Evolutionary conservation across 2,113 vertebrate genomes (phyloP), one percentile per base, ranked within the genome.

Genomic region (Vulpes lagopus): DNA sequence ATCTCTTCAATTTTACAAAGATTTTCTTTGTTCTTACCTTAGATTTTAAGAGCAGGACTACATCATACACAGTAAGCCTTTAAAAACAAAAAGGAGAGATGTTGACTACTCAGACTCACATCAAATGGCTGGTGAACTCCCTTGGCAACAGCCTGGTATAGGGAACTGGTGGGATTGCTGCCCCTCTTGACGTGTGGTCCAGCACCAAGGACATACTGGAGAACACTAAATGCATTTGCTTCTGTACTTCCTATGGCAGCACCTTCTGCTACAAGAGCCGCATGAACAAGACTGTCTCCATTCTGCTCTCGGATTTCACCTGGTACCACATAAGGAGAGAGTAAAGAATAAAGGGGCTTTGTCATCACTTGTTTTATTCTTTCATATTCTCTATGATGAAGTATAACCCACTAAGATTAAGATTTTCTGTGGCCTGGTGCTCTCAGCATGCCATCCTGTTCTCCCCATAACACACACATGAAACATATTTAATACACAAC

Each of bases 131-230:
- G 98, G 78, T 97, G 86, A 20, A 98, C 98, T 88, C 98, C 99
- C 98, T 99, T 99, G 95, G 98, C 98, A 91, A 99, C 97, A 27
- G 98, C 98, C 96, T 99, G 99, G 94, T 85, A 95, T 49, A 99
- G 96, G 96, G 99, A 99, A 98, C 98, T 99, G 97, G 99, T 99
- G 30, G 98, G 15, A 3, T 96, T 98, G 97, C 98, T 98, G 73
- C 99, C 99, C 97, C 99, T 99, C 98, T 99, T 99, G 91, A 99
- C 92, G 6, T 99, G 99, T 14, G 99, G 99, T 7, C 99, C 99
- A 11, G 99, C 99, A 87, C 99, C 99, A 3, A 99, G 98, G 79
- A 99, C 82, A 15, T 99, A 99, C 98, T 99, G 99, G 96, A 99
- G 99, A 67, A 99, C 99, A 35, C 99, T 99, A 96, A 99, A 99